Base-by-base conservation (phyloP, 2,113 vertebrate genomes). In the Eudyptes chrysolophus region DNA sequence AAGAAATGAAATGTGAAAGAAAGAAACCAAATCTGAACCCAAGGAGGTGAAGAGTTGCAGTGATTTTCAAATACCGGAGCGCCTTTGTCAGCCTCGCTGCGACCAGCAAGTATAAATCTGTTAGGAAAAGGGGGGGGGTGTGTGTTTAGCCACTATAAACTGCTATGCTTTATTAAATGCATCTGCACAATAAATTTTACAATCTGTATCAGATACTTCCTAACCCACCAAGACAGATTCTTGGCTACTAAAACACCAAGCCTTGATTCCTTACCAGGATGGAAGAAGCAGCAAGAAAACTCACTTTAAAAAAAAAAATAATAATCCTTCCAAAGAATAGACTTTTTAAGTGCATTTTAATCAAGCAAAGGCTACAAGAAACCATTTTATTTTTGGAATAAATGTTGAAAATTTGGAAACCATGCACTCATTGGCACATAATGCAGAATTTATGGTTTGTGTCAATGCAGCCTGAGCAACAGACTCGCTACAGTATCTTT, bases 91-190 rank as follows among this genome's bases (percentile, higher is more conserved):
- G n/a, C 40, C 27, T 72, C 2, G 0, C 36, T 20, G 52, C 2
- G 10, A 38, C 36, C 13, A 8, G 29, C 26, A 20, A 69, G 13
- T 1, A 34, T 6, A 84, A 81, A 54, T 55, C 46, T 64, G 69
- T 24, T 8, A 5, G 8, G 34, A 61, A 55, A 62, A 48, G 21
- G 11, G 5, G 4, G 46, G 60, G 0, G 0, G 65, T n/a, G n/a
- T n/a, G 60, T 0, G 0, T 65, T 90, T 68, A 74, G 77, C 30
- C 44, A 26, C 68, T 27, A 13, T 2, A 61, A 34, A 69, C 15
- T 46, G 34, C 48, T 60, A 16, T 0, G 11, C n/a, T 68, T 72
- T 38, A 74, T 75, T 84, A 89, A 91, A 70, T 16, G 42, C 26
- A n/a, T 52, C 52, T 57, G 60, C 64, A 70, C 29, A 34, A 40